Evolutionary conservation across 2,888 invertebrate genomes (phyloP), one percentile per base, ranked within the genome.

Genomic region (Brachypterus glaber): DNA sequence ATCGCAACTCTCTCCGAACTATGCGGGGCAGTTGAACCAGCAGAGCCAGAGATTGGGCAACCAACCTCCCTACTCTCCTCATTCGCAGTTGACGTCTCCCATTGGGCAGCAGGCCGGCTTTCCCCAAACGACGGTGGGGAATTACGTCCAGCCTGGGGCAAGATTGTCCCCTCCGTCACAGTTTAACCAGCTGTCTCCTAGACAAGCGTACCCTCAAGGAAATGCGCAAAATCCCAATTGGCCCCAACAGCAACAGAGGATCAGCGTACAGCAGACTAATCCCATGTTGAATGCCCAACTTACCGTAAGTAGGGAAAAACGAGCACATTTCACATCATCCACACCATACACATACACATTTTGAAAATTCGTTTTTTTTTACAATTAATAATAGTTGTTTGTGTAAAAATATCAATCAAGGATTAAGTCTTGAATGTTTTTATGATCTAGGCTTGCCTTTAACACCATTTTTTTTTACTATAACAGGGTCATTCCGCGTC

Each of bases 221-320:
- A 52, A 47, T 31, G 49, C 50, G 16, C 44, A 46, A 31, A 50
- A 45, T 40, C 47, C 52, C 18, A 34, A 52, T 12, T 53, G 43
- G 30, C 64, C 64, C 44, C 66, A 67, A 48, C 53, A 58, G 55
- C 74, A 63, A 53, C 65, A 64, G 40, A 73, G 79, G 63, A 70
- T 83, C 52, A 75, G 76, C 39, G 70, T 79, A 41, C 81, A 89
- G 63, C 82, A 89, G 64, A 82, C 89, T 64, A 88, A 90, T 68
- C 87, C 90, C 17, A 88, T 91, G 88, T 73, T 91, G 55, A 85
- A 82, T 68, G 83, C 85, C 52, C 87, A 87, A 66, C 70, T 87
- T 54, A 81, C 82, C 59, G 85, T 85, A 68, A 75, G 76, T n/a
- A n/a, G n/a, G n/a, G n/a, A n/a, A n/a, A n/a, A n/a, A n/a, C n/a